Evolutionary conservation across 2,797 vertebrate genomes (phyloP), one percentile per base, ranked within the genome.

Genomic region (Silurus lanzhouensis): DNA sequence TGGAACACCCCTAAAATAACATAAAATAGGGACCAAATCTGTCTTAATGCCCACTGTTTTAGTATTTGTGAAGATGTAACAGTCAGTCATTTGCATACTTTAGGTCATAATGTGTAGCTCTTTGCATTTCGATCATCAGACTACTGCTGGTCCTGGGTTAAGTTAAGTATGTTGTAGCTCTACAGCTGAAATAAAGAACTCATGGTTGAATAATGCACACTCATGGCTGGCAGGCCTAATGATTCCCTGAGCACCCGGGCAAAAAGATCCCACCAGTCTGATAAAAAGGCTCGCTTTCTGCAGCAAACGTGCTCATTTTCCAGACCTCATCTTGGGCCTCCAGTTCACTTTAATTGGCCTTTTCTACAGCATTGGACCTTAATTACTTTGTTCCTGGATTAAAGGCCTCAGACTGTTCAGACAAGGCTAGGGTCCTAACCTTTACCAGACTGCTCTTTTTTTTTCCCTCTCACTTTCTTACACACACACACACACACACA

Each of bases 351-450:
- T 95, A 94, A 95, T 94, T 94, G 93, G 93, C 90, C 91, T 94
- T 91, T 92, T 92, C 92, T 91, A 88, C 90, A 92, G 92, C 90
- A 74, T 85, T 92, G 90, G 91, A 94, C 91, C 92, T 92, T 93
- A 94, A 95, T 95, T 93, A 94, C 93, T 94, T 92, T 94, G 90
- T 94, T 94, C 91, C 86, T 79, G 90, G 91, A 93, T 94, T 94
- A 94, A 95, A 94, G 91, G 91, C 89, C 89, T 92, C 88, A 86
- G 90, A 92, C 87, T 91, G 87, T 91, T 94, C 90, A 92, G 85
- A 91, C 88, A 91, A 92, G 90, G 89, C 88, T 88, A 91, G 86
- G 90, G 90, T 93, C 90, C 89, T 92, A 91, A 91, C 94, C 92
- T 93, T 93, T 90, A 88, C 90, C 90, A 83, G 84, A 87, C 74